Conservation (phyloP, 2,888 invertebrate species). For the Elegia similella region DNA sequence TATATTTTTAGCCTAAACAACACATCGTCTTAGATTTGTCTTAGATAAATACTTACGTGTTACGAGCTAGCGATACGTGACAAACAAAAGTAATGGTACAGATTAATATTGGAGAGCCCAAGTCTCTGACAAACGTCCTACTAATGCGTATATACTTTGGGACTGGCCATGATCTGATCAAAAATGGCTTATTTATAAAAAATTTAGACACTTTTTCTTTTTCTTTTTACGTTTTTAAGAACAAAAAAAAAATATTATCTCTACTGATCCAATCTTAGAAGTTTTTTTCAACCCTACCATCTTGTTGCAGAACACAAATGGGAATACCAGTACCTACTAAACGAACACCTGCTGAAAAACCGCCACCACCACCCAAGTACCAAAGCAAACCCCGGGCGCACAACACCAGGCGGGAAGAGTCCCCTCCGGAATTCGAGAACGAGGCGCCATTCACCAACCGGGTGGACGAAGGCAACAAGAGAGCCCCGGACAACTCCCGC, state of each 20-base stretch:
- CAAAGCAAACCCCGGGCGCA: constrained; percentile 36
- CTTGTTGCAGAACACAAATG: constrained; percentile 70
- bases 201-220: not conserved
- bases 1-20: too few species aligned
- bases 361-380: constrained; percentile 35
- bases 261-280: not conserved
- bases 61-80: not conserved
- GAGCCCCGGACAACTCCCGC: constrained; percentile 58
- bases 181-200: not conserved
- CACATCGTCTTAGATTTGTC: too few species aligned
- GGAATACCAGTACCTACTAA: constrained; percentile 69
- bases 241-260: not conserved
- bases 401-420: constrained; percentile 41
- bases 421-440: constrained; percentile 40
- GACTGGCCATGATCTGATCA: not conserved
- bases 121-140: not conserved
- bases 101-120: not conserved
- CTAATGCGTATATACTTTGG: not conserved
- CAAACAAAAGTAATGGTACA: not conserved
- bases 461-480: constrained; percentile 41
- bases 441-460: constrained; percentile 37
- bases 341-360: constrained; percentile 37
- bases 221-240: not conserved
- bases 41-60: too few species aligned
- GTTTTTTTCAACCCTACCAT: constrained; percentile 5